Base-by-base conservation (phyloP, 1,140 invertebrate genomes). In the Belonocnema kinseyi region DNA sequence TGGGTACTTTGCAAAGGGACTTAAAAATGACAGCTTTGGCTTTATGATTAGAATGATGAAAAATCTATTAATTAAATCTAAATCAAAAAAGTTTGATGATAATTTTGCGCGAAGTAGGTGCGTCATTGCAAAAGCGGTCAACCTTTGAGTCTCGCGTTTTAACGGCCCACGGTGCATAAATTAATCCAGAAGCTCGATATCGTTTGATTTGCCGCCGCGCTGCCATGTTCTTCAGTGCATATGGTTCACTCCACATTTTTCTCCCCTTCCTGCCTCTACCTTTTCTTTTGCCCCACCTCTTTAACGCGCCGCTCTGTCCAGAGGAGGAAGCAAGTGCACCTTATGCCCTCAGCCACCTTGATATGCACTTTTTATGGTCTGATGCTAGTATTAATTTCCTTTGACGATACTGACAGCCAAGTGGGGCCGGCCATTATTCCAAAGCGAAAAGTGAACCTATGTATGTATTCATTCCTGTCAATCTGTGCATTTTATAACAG, bases 131-230 rank as follows among this genome's bases (percentile, higher is more conserved):
- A 80, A 83, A 84, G 85, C 89, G 88, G 89, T 83, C 74, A 77
- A 83, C 86, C 89, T 91, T 90, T 90, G 90, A 90, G 88, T 90
- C 88, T 90, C 88, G 85, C 87, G 85, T 90, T 92, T 90, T 89
- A 92, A 91, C 89, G 88, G 87, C 88, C 89, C 87, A 83, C 83
- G 87, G 88, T 89, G 88, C 88, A 91, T 91, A 91, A 91, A 91
- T 91, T 91, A 92, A 91, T 90, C 86, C 87, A 90, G 87, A 88
- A 88, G 87, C 83, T 87, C 82, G 86, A 91, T 91, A 90, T 90
- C 87, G 90, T 90, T 91, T 90, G 90, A 91, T 91, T 90, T 86
- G 87, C 90, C 88, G 87, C 87, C 87, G 87, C 82, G 79, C 76
- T 82, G 82, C 80, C 77, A 77, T 82, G 80, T 78, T 79, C 81